Conservation (phyloP, 2,113 vertebrate species). For the Toxostoma redivivum region DNA sequence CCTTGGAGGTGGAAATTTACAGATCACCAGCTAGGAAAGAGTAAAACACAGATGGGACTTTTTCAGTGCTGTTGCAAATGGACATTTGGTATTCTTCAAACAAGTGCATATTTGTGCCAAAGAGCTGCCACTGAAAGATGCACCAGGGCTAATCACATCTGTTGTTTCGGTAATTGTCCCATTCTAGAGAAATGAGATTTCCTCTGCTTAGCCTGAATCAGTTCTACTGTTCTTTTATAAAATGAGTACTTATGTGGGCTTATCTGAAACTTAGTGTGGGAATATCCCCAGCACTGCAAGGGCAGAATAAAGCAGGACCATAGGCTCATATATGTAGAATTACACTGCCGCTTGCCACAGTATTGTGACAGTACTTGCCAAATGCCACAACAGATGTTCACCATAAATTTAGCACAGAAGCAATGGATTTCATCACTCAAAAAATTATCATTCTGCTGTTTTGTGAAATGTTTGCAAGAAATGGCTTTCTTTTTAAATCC, state of each 20-base stretch:
- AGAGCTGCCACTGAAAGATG: constrained; percentile 17
- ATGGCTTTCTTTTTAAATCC: background rate
- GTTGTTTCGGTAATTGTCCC: background rate
- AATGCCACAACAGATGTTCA: background rate
- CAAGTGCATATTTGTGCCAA: constrained; percentile 4
- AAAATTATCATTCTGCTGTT: background rate
- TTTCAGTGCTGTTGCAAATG: background rate
- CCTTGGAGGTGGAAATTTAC: background rate
- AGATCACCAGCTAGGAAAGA: background rate
- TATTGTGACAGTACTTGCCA: background rate
- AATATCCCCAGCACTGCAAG: background rate
- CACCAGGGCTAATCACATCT: background rate
- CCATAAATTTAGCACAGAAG: background rate
- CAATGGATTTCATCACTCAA: background rate
- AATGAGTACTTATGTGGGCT: background rate
- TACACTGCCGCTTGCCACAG: background rate
- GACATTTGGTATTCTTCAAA: constrained; percentile 37
- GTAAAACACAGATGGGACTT: background rate
- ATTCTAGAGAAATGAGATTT: background rate
- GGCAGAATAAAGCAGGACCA: background rate
- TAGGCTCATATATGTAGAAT: background rate
- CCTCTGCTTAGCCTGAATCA: background rate
- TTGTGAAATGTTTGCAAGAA: background rate
- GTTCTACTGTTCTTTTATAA: constrained; percentile 11
- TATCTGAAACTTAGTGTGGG: background rate